Evolutionary conservation across 2,113 vertebrate species (phyloP).

Genomic region (Pongo pygmaeus): DNA sequence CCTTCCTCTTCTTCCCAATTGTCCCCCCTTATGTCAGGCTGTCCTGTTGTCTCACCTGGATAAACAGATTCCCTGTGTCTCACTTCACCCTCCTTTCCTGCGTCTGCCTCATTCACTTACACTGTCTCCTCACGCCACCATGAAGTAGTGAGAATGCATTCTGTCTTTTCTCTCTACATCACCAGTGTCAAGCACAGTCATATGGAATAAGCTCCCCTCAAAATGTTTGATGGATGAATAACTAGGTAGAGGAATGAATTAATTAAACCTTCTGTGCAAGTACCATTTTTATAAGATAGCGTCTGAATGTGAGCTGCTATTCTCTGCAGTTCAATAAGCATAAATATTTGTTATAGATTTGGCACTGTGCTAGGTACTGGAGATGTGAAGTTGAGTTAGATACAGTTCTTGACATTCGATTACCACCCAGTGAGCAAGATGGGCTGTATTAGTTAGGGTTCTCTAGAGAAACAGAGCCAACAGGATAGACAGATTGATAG

Average conservation of each 20-base stretch:
- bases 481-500: background rate
- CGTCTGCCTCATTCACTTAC: background rate
- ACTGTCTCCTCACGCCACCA: rapidly evolving
- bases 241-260: background rate
- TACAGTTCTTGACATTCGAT: background rate
- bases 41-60: background rate
- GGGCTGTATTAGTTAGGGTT: background rate
- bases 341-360: background rate
- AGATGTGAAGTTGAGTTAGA: background rate
- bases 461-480: background rate
- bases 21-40: background rate
- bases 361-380: background rate
- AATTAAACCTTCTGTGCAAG: background rate
- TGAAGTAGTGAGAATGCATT: background rate
- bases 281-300: background rate
- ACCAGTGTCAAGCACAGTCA: background rate
- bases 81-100: background rate
- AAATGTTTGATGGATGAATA: background rate
- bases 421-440: background rate
- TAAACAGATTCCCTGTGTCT: background rate
- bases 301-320: background rate
- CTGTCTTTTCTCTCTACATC: background rate
- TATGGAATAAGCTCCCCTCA: background rate
- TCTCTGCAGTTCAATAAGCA: background rate
- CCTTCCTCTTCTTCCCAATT: background rate